Conservation (phyloP, 2,113 vertebrate species). For the Indri indri region DNA sequence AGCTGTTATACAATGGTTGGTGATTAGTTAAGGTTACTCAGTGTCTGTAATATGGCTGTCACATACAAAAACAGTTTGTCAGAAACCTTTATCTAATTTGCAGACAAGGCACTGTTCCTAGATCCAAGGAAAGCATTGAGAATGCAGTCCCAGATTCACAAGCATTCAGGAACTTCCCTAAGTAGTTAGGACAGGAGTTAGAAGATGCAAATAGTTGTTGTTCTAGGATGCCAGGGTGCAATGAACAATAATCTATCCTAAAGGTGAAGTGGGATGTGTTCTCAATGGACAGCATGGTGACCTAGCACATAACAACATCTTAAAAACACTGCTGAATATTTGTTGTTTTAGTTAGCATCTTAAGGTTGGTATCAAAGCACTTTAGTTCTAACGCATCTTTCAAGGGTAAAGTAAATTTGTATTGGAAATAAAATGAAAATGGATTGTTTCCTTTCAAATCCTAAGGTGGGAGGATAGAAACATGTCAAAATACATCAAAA, state of each 20-base stretch:
- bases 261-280: background rate
- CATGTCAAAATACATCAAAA: background rate
- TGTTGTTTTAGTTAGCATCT: background rate
- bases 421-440: slow-evolving; percentile 2
- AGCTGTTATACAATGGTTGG: background rate
- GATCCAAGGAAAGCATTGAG: background rate
- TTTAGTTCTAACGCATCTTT: background rate
- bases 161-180: background rate
- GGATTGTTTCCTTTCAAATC: background rate
- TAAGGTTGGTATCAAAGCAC: background rate
- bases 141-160: background rate
- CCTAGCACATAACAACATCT: background rate
- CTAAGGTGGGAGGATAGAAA: background rate
- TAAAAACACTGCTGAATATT: background rate
- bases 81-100: background rate
- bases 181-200: background rate
- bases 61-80: background rate
- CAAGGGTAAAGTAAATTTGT: background rate
- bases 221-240: background rate
- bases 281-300: background rate
- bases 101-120: background rate
- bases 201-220: background rate
- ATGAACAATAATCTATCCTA: background rate
- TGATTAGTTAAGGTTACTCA: background rate
- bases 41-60: background rate